A percentile compares a stretch with the other conserved stretches of the same genome.
phyloP scores from a whole-genome alignment of 2,888 invertebrate species.

The Spialia ferax region DNA sequence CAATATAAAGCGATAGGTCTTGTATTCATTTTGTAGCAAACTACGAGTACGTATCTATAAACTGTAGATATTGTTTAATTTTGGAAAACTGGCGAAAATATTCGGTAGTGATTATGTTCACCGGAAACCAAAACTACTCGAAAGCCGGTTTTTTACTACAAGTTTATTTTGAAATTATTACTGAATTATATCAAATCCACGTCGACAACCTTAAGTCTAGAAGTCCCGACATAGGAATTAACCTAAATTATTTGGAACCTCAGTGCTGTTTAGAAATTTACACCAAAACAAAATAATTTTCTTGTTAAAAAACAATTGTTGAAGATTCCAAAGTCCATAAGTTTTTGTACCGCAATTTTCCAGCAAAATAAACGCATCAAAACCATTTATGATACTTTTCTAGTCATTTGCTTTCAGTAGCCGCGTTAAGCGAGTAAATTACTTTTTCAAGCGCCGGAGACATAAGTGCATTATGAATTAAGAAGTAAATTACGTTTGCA shows the following conservation, averaged over 20 bases:
- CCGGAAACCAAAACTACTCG: too few relatives aligned
- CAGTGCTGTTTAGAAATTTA: not conserved
- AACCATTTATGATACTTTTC: constrained; percentile 20
- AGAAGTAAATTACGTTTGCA: constrained; percentile 60
- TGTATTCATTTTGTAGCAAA: not conserved
- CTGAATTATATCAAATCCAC: too few relatives aligned
- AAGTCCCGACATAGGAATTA: too few relatives aligned
- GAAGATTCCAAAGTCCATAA: not conserved
- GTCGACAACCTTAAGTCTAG: too few relatives aligned
- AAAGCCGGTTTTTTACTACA: too few relatives aligned
- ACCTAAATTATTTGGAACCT: not conserved
- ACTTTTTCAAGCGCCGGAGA: constrained; percentile 40
- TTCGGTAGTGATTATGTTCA: too few relatives aligned
- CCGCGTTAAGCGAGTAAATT: constrained; percentile 35
- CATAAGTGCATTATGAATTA: constrained; percentile 51
- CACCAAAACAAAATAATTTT: not conserved
- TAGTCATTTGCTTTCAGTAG: constrained; percentile 37
- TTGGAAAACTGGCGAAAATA: too few relatives aligned
- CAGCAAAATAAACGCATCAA: constrained; percentile 4
- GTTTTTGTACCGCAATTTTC: not conserved
- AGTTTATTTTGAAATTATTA: too few relatives aligned
- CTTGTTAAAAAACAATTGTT: not conserved
- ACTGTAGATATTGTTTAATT: too few relatives aligned
- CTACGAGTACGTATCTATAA: too few relatives aligned
- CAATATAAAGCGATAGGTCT: not conserved